phyloP scores from a whole-genome alignment of 2,888 invertebrate species.

The Priocnemis perturbator region DNA sequence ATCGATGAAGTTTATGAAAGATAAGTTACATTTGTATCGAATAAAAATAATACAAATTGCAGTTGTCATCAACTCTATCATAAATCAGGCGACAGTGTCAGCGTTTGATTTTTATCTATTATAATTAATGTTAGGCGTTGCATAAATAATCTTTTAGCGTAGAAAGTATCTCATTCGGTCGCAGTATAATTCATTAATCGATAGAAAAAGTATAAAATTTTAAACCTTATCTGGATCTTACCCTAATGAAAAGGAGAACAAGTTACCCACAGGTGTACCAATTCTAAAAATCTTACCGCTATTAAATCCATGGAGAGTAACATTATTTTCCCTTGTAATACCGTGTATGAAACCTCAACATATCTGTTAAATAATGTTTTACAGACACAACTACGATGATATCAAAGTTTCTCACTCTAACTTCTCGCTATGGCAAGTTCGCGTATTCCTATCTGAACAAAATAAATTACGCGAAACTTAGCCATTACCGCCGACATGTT shows the following conservation, averaged over 20 bases:
- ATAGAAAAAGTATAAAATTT: conserved; percentile 45
- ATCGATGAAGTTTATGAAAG: too few species aligned
- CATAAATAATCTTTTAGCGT: conserved; percentile 1
- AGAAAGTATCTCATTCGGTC: not conserved
- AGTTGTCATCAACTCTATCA: not conserved
- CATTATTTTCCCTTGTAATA: conserved; percentile 2
- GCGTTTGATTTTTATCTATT: not conserved
- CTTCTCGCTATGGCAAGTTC: not conserved
- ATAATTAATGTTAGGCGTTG: conserved; percentile 18
- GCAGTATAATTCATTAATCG: conserved; percentile 5
- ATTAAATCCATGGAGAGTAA: conserved; percentile 6
- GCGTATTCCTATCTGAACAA: not conserved
- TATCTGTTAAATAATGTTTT: conserved; percentile 3
- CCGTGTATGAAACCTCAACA: not conserved
- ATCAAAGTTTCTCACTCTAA: not conserved
- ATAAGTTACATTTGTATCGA: not conserved
- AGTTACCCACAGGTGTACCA: not conserved
- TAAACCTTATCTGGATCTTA: conserved; percentile 17
- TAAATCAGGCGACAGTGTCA: not conserved
- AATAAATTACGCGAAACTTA: not conserved
- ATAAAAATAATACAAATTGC: conserved; percentile 1
- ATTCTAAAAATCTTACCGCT: conserved; percentile 9
- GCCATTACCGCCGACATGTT: not conserved
- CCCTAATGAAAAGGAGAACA: conserved; percentile 8
- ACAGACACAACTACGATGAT: not conserved